phyloP scores from a whole-genome alignment of 2,797 vertebrate genomes.

The Tamandua tetradactyla region DNA sequence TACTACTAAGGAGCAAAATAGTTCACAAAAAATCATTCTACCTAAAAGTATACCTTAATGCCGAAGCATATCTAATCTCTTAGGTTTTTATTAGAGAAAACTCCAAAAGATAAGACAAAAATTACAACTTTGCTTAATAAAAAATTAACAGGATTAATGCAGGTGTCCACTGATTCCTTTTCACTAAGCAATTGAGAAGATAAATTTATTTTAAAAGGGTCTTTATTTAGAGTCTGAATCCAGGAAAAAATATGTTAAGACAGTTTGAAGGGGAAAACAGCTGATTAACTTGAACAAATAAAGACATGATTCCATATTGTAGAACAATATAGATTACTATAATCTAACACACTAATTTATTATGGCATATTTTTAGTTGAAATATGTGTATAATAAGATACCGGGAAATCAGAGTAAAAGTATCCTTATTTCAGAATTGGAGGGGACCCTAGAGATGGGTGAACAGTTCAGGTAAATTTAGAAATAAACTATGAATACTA shows the following conservation, averaged over 20 bases:
- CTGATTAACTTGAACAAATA: background rate
- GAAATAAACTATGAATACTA: slow-evolving; percentile 33
- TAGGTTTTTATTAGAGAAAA: slow-evolving; percentile 7
- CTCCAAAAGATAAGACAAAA: slow-evolving; percentile 3
- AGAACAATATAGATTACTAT: background rate
- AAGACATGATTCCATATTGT: background rate
- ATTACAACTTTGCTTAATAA: slow-evolving; percentile 1
- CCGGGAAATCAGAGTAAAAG: slow-evolving; percentile 33
- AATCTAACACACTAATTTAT: background rate
- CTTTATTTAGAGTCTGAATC: slow-evolving; percentile 24
- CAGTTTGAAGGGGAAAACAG: background rate
- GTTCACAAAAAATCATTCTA: background rate
- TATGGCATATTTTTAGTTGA: slow-evolving; percentile 38
- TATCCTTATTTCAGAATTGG: slow-evolving; percentile 32
- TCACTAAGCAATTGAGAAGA: slow-evolving; percentile 2
- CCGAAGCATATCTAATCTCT: background rate
- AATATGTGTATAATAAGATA: slow-evolving; percentile 25
- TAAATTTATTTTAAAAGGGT: background rate
- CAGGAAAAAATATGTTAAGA: background rate
- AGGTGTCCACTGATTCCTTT: slow-evolving; percentile 10
- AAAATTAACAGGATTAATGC: slow-evolving; percentile 20
- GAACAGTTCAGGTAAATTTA: slow-evolving; percentile 11
- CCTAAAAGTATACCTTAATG: background rate
- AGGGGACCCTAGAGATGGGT: slow-evolving; percentile 44
- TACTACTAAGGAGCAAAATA: background rate